Evolutionary conservation across 2,797 vertebrate species (phyloP), one percentile per base, ranked within the genome.

Genomic region (Muscicapa striata): DNA sequence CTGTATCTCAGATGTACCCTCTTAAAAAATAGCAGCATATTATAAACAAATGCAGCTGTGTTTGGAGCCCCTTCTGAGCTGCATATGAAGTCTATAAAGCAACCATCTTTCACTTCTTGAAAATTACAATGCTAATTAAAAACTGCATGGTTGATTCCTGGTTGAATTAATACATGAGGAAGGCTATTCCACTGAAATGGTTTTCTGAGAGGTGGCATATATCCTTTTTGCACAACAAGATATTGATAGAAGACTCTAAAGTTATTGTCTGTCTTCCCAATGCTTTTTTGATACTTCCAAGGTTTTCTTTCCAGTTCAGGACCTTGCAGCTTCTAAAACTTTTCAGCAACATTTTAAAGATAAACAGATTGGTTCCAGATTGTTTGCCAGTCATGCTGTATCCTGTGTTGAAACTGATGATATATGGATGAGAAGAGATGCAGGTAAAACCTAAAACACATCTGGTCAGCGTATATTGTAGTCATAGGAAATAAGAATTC

Each of bases 11-110:
- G 70, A 95, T 94, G 96, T 84, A 90, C 96, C 95, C 97, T 96
- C 96, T 95, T 95, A 96, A 97, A 97, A 97, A 34, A 45, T 80
- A 96, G 78, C 84, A 94, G 91, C 96, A 96, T 85, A 79, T 66
- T 67, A 95, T 95, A 91, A 97, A 92, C 93, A 97, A 96, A 85
- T 97, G 95, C 90, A 97, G 95, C 96, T 97, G 97, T 97, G 95
- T 96, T 97, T 84, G 55, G 95, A 96, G 84, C 84, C 75, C 94
- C 84, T 96, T 95, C 95, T 94, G 96, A 96, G 97, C 88, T 96
- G 80, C 94, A 97, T 96, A 95, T 91, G 96, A 97, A 96, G 75
- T 67, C 88, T 85, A 95, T 94, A 95, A 94, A 97, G 77, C 70
- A 97, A 84, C 67, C 64, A 85, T 88, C 78, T 91, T 76, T 92